A percentile compares a stretch with the other conserved stretches of the same genome.
These are phyloP conservation scores for Lasioglossum figueresi DNA, from an alignment of 2,888 invertebrate species.

Conservation along the genomic window DNA sequence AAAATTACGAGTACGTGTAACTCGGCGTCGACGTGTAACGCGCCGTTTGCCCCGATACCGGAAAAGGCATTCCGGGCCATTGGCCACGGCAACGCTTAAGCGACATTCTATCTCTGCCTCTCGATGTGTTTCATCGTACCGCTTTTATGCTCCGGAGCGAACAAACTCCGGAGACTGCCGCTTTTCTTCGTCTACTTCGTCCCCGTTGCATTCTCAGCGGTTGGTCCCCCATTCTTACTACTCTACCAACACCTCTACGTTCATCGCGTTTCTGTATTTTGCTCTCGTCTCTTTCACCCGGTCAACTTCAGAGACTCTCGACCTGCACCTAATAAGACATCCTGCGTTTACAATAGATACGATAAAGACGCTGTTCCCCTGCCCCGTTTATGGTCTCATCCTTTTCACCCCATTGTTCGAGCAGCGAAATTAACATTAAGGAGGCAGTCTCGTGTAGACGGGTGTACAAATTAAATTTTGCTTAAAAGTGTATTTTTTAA, in stretches of 20 bases:
- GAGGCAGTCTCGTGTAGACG: background rate
- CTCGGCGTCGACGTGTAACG: slow-evolving; percentile 67
- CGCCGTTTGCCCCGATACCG: slow-evolving; percentile 74
- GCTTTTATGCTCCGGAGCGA: slow-evolving; percentile 71
- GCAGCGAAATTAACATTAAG: slow-evolving; percentile 30
- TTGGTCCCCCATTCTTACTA: slow-evolving; percentile 28
- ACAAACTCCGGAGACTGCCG: slow-evolving; percentile 50
- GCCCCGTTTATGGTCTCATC: slow-evolving; percentile 43
- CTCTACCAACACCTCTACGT: slow-evolving; percentile 23
- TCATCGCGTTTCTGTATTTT: slow-evolving; percentile 22
- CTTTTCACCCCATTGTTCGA: background rate
- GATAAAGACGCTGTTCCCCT: slow-evolving; percentile 59
- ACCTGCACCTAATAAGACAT: slow-evolving; percentile 72
- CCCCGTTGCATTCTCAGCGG: slow-evolving; percentile 27
- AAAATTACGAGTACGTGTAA: slow-evolving; percentile 72
- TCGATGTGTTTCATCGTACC: slow-evolving; percentile 60
- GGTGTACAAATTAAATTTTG: no score
- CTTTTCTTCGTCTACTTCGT: slow-evolving; percentile 37
- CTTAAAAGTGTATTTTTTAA: background rate
- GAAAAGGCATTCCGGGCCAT: slow-evolving; percentile 77
- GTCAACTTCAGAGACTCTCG: slow-evolving; percentile 71
- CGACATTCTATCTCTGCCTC: slow-evolving; percentile 76
- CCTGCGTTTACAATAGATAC: slow-evolving; percentile 69
- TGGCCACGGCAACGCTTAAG: slow-evolving; percentile 76
- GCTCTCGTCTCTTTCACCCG: slow-evolving; percentile 30